phyloP scores from a whole-genome alignment of 2,888 invertebrate genomes.

The Elegia similella region DNA sequence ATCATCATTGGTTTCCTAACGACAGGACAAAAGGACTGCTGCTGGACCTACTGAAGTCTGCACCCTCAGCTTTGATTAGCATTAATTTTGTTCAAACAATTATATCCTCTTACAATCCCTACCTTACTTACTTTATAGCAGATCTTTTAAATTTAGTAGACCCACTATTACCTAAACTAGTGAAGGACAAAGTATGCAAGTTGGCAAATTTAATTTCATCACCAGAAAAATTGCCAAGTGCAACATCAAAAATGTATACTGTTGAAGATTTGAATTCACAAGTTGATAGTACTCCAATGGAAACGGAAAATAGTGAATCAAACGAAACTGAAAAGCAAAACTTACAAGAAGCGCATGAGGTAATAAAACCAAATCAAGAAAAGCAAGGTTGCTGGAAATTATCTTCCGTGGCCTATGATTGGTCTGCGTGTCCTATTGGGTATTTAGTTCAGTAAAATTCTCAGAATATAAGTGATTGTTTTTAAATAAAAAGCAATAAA shows the following conservation, averaged over 20 bases:
- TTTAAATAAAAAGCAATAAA: slow-evolving; percentile 33
- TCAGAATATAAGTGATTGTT: slow-evolving; percentile 27
- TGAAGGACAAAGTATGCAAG: slow-evolving; percentile 47
- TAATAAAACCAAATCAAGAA: background rate
- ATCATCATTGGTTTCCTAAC: slow-evolving; percentile 66
- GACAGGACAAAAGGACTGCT: slow-evolving; percentile 49
- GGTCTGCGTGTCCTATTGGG: slow-evolving; percentile 77
- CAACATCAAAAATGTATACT: slow-evolving; percentile 61
- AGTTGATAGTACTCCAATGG: background rate
- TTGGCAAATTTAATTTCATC: slow-evolving; percentile 60
- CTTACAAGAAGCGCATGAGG: background rate
- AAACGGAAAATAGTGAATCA: slow-evolving; percentile 19
- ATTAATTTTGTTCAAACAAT: slow-evolving; percentile 61
- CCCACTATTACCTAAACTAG: slow-evolving; percentile 48
- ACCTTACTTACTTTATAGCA: slow-evolving; percentile 56
- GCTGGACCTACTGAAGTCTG: slow-evolving; percentile 55
- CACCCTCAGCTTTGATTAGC: slow-evolving; percentile 55
- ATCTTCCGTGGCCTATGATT: slow-evolving; percentile 49
- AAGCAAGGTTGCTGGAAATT: slow-evolving; percentile 55
- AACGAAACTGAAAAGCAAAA: background rate
- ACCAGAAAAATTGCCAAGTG: slow-evolving; percentile 43
- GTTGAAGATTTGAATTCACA: slow-evolving; percentile 56
- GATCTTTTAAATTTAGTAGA: slow-evolving; percentile 55
- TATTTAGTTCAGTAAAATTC: slow-evolving; percentile 57
- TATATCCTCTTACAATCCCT: slow-evolving; percentile 62